Conservation (phyloP, 2,113 vertebrate genomes). For the Upupa epops region DNA sequence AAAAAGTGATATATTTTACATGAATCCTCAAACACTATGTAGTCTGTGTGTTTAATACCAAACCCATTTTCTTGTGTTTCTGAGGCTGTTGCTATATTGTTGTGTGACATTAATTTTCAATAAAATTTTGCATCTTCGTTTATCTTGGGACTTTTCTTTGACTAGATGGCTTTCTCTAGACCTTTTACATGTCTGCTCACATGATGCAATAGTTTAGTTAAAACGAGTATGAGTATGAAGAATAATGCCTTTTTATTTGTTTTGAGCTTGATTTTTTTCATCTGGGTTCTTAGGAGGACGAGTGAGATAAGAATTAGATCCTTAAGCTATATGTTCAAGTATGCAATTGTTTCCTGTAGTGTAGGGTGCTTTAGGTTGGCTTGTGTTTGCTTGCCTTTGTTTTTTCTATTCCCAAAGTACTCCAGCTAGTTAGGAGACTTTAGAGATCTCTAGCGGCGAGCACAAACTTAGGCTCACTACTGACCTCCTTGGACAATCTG, state of each 20-base stretch:
- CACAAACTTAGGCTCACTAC: background rate
- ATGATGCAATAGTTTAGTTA: background rate
- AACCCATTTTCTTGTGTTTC: conserved; percentile 55
- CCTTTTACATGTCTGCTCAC: background rate
- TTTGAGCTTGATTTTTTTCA: background rate
- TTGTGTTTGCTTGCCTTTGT: background rate
- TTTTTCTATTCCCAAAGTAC: fast-evolving
- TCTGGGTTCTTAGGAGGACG: background rate
- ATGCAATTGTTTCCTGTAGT: background rate
- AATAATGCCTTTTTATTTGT: background rate
- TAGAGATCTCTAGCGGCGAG: background rate
- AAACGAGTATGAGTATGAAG: background rate
- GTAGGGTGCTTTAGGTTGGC: background rate
- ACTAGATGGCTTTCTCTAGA: conserved; percentile 37
- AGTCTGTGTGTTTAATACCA: conserved; percentile 51
- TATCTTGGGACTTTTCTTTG: conserved; percentile 67
- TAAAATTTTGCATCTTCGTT: conserved; percentile 83
- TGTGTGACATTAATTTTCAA: conserved; percentile 79
- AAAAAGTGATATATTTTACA: conserved; percentile 19
- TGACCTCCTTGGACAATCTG: background rate
- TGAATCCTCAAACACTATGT: background rate
- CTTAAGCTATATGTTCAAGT: background rate
- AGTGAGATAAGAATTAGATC: background rate
- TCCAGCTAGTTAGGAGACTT: no score
- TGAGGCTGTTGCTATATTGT: conserved; percentile 71